Evolutionary conservation across 2,888 invertebrate species (phyloP).

Genomic region (Orchestes rusci): DNA sequence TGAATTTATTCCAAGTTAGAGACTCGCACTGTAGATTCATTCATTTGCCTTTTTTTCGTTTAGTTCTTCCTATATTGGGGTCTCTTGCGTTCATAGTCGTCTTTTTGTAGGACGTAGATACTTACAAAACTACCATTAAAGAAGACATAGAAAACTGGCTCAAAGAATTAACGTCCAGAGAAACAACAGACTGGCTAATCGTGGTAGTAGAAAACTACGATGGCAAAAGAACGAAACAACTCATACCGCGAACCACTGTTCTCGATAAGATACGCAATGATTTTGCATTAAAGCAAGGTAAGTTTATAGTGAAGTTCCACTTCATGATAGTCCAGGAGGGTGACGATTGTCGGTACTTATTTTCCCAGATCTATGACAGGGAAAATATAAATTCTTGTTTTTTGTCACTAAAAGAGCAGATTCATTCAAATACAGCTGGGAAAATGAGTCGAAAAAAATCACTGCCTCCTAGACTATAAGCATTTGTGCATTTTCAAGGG

Average conservation of each 20-base stretch:
- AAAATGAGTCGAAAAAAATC: background rate
- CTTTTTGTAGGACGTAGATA: constrained; percentile 72
- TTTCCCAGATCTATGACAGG: too few relatives aligned
- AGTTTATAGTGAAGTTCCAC: too few relatives aligned
- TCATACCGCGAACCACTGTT: constrained; percentile 86
- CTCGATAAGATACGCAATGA: constrained; percentile 91
- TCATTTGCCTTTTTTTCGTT: too few relatives aligned
- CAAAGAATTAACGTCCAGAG: constrained; percentile 64
- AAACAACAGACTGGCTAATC: constrained; percentile 88
- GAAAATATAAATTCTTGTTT: too few relatives aligned
- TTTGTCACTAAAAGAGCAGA: too few relatives aligned
- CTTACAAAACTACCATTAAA: constrained; percentile 78
- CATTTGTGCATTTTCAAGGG: constrained; percentile 33
- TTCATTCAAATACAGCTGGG: too few relatives aligned
- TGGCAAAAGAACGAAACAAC: constrained; percentile 82
- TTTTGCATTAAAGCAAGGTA: constrained; percentile 81
- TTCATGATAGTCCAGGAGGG: too few relatives aligned
- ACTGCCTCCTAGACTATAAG: background rate
- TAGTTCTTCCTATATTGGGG: constrained; percentile 4
- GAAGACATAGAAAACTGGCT: constrained; percentile 89
- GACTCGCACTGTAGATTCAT: too few relatives aligned
- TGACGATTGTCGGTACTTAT: too few relatives aligned
- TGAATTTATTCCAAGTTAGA: too few relatives aligned
- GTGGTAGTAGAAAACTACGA: constrained; percentile 89
- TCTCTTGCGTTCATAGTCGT: too few relatives aligned